A percentile compares a stretch with the other conserved stretches of the same genome.
phyloP scores from a whole-genome alignment of 2,888 invertebrate genomes.

The Erebia aethiops region DNA sequence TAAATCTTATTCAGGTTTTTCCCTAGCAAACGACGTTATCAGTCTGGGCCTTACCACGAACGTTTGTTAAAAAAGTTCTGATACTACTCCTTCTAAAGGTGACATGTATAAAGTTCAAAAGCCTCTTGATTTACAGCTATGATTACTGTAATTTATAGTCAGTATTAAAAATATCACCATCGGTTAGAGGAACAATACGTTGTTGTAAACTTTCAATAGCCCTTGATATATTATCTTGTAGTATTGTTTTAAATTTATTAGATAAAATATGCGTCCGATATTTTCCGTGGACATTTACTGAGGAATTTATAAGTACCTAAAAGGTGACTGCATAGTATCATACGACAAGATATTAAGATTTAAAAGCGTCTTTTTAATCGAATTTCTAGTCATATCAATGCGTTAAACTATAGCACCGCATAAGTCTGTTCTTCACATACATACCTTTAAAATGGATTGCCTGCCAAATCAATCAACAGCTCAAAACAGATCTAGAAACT shows the following conservation, averaged over 20 bases:
- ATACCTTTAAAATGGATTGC: too few relatives aligned
- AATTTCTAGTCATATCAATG: too few relatives aligned
- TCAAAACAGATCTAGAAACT: too few relatives aligned
- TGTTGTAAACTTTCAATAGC: slow-evolving; percentile 19
- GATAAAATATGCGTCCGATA: background rate
- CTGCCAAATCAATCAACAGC: too few relatives aligned
- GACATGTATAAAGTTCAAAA: slow-evolving; percentile 10
- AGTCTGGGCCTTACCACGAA: too few relatives aligned
- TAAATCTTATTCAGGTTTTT: too few relatives aligned
- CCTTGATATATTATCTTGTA: background rate
- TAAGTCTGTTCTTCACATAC: too few relatives aligned
- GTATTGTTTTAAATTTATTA: background rate
- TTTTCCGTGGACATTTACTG: background rate
- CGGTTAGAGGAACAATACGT: slow-evolving; percentile 21
- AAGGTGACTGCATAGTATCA: too few relatives aligned
- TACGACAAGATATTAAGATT: too few relatives aligned
- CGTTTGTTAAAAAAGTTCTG: background rate
- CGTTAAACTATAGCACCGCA: too few relatives aligned
- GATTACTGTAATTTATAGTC: slow-evolving; percentile 38
- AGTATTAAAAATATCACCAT: slow-evolving; percentile 33
- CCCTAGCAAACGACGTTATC: too few relatives aligned
- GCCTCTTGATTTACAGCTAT: slow-evolving; percentile 33
- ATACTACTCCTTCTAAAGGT: background rate
- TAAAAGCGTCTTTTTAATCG: too few relatives aligned
- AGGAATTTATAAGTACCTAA: background rate